Evolutionary conservation across 2,888 invertebrate genomes (phyloP), one percentile per base, ranked within the genome.

Genomic region (Microplitis deprimator): DNA sequence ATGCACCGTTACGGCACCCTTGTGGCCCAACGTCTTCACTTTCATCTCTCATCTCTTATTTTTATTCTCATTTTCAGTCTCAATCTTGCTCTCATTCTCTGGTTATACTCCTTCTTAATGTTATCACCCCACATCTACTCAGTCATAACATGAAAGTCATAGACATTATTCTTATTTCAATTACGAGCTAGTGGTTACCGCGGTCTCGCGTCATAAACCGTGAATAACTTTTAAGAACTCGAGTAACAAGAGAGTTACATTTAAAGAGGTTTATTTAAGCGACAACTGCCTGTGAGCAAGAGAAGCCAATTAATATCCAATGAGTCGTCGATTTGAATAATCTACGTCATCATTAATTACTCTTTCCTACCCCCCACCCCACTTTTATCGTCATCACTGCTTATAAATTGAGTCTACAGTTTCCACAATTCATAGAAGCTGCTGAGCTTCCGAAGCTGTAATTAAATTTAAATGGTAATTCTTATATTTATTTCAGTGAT

Each of bases 101-200:
- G 8, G 59, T 50, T 29, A 60, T 60, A 13, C 60, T 50, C 13
- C 40, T 69, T 60, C 13, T 50, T 13, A 50, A 50, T 13, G 50
- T 17, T 60, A 39, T 62, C 39, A 61, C 71, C 71, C 39, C 68
- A 60, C 67, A 29, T 29, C 50, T 40, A 65, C 72, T 76, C 76
- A 68, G 41, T 76, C 64, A 73, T 73, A 69, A 69, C 64, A 61
- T 17, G 7, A 40, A 50, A 39, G 68, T 61, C 74, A 77, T 77
- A 80, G 81, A 77, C 83, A 85, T 85, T 82, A 84, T 86, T 88
- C 85, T 86, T 86, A 87, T 86, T 88, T 88, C 89, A 83, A 83
- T 83, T 83, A 83, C 80, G 79, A 79, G 81, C 73, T 81, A 38
- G 82, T 82, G 83, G 83, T 86, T 84, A 87, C 86, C 85, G 85